Base-by-base conservation (phyloP, 2,888 invertebrate genomes). In the Sipha maydis region DNA sequence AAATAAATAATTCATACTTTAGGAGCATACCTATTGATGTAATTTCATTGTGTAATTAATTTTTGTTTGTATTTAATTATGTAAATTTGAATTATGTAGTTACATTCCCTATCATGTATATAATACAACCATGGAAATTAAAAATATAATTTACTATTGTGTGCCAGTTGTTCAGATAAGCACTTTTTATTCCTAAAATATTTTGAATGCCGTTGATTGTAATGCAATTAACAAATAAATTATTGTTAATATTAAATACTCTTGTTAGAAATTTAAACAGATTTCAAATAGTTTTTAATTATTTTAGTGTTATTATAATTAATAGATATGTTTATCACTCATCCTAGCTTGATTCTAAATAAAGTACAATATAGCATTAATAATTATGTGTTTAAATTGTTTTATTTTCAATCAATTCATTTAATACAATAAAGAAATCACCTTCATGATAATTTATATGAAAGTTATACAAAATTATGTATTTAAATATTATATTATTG, bases 341-440 rank as follows among this genome's bases (percentile, higher is more conserved):
- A 54, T 85, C 85, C 85, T 85, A 85, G 77, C 48, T 85, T 85
- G 85, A 85, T 77, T 85, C 69, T 85, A 69, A 85, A 85, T 85
- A 85, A 85, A 85, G 85, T 85, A 84, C 76, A 84, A 85, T 69
- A 78, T 85, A 78, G 67, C 48, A 84, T 67, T 84, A 77, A 48
- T 41, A 67, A 78, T n/a, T 54, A 48, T 28, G 77, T 78, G 77
- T 85, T 77, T 21, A 77, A 31, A 48, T 85, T 85, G 76, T 85
- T 85, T 76, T 67, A 77, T 21, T 56, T 78, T 54, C 28, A 77
- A 25, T 77, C 28, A 4, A n/a, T 48, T 48, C 9, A 56, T 56
- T 56, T 56, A 21, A 56, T 21, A 7, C 21, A 9, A 25, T 21
- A 61, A 61, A 48, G 11, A 48, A 48, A 48, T 48, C 14, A 11